These are phyloP conservation scores for Microplitis demolitor DNA, from an alignment of 1,140 invertebrate genomes.

Conservation along the genomic window DNA sequence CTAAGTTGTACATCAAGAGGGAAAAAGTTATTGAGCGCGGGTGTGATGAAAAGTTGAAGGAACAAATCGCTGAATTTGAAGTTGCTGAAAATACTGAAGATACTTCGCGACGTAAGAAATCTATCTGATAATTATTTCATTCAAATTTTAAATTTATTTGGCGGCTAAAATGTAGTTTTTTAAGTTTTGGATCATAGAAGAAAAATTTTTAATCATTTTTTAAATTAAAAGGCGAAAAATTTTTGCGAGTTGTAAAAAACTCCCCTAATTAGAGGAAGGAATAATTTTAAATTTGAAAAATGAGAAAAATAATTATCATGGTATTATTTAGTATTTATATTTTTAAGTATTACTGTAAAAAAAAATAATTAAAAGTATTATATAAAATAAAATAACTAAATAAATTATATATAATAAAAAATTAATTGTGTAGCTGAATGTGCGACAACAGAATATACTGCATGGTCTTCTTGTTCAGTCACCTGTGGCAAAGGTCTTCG, in stretches of 20 bases:
- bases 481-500: constrained; percentile 86
- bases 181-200: too few relatives aligned
- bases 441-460: constrained; percentile 72
- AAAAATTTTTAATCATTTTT: too few relatives aligned
- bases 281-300: not conserved
- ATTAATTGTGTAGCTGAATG: constrained; percentile 71
- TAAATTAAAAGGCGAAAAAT: too few relatives aligned
- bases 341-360: not conserved
- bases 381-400: not conserved
- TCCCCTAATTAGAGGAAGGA: too few relatives aligned
- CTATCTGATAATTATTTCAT: constrained; percentile 1
- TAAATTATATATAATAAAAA: not conserved
- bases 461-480: constrained; percentile 83
- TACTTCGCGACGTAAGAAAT: constrained; percentile 70
- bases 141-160: not conserved
- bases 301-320: not conserved
- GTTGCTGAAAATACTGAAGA: constrained; percentile 77
- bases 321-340: not conserved
- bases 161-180: too few relatives aligned
- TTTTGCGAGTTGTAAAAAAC: too few relatives aligned
- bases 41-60: constrained; percentile 72
- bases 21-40: constrained; percentile 74
- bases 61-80: constrained; percentile 63
- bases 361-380: not conserved
- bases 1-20: constrained; percentile 72